phyloP scores from a whole-genome alignment of 1,140 invertebrate species.

The Acromyrmex charruanus region DNA sequence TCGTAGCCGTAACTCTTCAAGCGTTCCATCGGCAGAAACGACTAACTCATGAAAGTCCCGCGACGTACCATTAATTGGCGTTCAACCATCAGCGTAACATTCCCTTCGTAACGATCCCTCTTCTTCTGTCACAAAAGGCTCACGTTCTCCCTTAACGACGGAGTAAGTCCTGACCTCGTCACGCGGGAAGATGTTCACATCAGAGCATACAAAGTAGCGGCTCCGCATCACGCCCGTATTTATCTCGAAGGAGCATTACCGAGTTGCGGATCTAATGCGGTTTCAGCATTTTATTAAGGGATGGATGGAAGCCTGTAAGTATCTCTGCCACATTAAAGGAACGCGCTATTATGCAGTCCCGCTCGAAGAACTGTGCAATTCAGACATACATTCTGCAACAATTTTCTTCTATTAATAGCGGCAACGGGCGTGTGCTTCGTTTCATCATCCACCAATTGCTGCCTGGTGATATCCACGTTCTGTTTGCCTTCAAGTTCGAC shows the following conservation, averaged over 20 bases:
- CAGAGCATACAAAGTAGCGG: slow-evolving; percentile 50
- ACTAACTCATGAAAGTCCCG: slow-evolving; percentile 45
- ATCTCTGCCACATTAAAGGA: background rate
- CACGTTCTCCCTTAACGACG: slow-evolving; percentile 59
- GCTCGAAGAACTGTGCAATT: background rate
- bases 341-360: slow-evolving; percentile 40
- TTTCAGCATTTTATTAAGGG: slow-evolving; percentile 2
- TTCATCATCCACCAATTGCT: slow-evolving; percentile 46
- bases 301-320: background rate
- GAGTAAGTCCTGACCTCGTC: slow-evolving; percentile 19
- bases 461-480: slow-evolving; percentile 17
- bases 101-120: slow-evolving; percentile 50
- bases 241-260: slow-evolving; percentile 12
- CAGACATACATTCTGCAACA: background rate
- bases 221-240: background rate
- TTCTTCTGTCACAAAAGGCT: slow-evolving; percentile 58
- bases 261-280: slow-evolving; percentile 2
- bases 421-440: slow-evolving; percentile 11
- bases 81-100: slow-evolving; percentile 54
- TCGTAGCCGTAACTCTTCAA: slow-evolving; percentile 41
- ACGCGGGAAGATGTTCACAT: background rate
- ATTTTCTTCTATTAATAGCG: background rate
- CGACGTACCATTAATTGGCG: slow-evolving; percentile 62
- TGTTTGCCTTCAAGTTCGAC: slow-evolving; percentile 1
- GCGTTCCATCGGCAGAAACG: slow-evolving; percentile 39